Percentiles rank a stretch among this genome's conserved stretches.
Evolutionary conservation across 64 coral and sea anemone species (phyloP).

Genomic region (Cladopsammia gracilis): DNA sequence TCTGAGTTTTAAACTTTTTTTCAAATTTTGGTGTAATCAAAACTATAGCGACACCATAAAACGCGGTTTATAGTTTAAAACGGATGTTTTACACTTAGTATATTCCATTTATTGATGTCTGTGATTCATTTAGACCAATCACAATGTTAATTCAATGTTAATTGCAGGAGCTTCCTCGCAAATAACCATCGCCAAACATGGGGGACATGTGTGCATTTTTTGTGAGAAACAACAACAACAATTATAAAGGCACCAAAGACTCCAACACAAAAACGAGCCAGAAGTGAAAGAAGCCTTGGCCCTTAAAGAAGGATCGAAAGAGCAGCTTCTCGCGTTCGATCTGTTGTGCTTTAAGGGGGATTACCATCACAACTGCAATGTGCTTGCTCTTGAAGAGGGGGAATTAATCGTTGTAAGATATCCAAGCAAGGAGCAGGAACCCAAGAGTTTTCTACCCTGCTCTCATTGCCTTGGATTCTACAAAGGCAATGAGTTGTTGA

Average conservation of each 20-base stretch:
- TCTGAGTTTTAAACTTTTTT: too few species aligned
- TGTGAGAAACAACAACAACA: constrained; percentile 3
- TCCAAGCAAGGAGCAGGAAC: neutral
- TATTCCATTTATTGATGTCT: too few species aligned
- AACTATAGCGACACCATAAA: too few species aligned
- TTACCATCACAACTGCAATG: constrained; percentile 73
- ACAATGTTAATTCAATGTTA: too few species aligned
- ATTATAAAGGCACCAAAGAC: constrained; percentile 9
- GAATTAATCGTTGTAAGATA: constrained; percentile 63
- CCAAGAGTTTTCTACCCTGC: constrained; percentile 9
- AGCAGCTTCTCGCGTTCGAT: constrained; percentile 31
- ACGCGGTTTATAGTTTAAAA: too few species aligned
- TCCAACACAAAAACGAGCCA: constrained; percentile 34
- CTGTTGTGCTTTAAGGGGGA: constrained; percentile 38
- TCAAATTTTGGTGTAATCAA: too few species aligned
- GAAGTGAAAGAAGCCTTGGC: constrained; percentile 27
- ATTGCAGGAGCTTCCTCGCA: too few species aligned
- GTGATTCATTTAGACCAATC: too few species aligned
- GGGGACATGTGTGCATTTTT: neutral
- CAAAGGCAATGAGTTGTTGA: constrained; percentile 56
- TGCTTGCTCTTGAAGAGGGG: constrained; percentile 26
- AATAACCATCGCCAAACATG: too few species aligned
- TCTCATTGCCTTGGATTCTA: constrained; percentile 54
- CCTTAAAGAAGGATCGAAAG: neutral
- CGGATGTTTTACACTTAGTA: too few species aligned